A percentile compares a stretch with the other conserved stretches of the same genome.
phyloP scores from a whole-genome alignment of 2,113 vertebrate species.

The Athene noctua region DNA sequence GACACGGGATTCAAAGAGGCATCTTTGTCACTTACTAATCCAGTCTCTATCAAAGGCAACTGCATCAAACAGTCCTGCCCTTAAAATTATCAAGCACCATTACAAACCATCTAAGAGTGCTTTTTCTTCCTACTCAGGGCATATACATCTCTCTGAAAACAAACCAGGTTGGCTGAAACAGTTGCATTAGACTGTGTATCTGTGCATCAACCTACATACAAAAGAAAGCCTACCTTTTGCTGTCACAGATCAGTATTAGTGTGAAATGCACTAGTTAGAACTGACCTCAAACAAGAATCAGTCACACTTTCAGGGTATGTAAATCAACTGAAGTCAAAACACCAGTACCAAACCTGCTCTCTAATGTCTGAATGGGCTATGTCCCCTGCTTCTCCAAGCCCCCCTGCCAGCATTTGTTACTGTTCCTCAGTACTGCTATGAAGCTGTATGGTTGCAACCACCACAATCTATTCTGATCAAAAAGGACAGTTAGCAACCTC shows the following conservation, averaged over 20 bases:
- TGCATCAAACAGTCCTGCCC: not conserved
- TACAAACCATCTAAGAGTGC: not conserved
- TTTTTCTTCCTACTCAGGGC: not conserved
- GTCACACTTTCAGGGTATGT: not conserved
- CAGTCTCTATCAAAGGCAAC: not conserved
- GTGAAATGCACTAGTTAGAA: not conserved
- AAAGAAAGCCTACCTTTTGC: not conserved
- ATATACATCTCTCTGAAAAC: not conserved
- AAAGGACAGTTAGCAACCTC: not conserved
- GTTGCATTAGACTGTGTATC: not conserved
- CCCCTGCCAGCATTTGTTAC: not conserved
- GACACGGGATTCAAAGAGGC: not conserved
- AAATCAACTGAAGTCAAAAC: not conserved
- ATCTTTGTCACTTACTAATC: not conserved
- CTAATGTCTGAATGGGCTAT: not conserved
- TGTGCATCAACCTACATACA: not conserved
- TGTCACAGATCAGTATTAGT: not conserved
- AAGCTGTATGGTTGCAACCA: not conserved
- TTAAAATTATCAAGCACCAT: not conserved
- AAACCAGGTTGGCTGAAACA: not conserved
- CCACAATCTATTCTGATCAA: not conserved
- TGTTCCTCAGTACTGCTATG: not conserved
- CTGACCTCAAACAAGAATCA: not conserved
- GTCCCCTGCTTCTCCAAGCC: not conserved
- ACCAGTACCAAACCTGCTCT: not conserved